Evolutionary conservation across 2,888 invertebrate species (phyloP), one percentile per base, ranked within the genome.

Genomic region (Drosophila suboccidentalis): DNA sequence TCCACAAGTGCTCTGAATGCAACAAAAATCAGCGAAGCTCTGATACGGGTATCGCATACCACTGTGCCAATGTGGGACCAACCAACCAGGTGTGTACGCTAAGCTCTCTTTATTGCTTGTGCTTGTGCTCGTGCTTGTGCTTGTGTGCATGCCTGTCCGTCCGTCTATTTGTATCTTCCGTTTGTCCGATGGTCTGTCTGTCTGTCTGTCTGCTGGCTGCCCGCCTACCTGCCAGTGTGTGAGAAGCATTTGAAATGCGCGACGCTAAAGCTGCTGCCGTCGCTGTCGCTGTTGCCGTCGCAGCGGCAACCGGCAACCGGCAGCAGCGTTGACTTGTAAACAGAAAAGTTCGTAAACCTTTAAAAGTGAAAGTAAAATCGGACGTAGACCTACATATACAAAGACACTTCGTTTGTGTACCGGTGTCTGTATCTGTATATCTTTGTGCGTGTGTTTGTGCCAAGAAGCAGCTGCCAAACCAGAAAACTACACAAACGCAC

Each of bases 331-430:
- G 79, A 87, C 81, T 89, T 91, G 90, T 91, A 90, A 90, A 91
- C 91, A 91, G 84, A 89, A 92, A 90, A 92, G 92, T 92, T 92
- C 92, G 91, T 92, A 91, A 88, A 92, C 92, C 92, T 92, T 92
- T 90, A 92, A 92, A 92, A 92, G 92, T 92, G 92, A 92, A 92
- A 92, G 92, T 92, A 91, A 90, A 87, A 90, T 92, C 92, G 92
- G 92, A 91, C 92, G 91, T 91, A 92, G 92, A 92, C 92, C 92
- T 92, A 92, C 92, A 92, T 92, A 92, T 91, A 92, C 92, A 90
- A 53, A 71, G 62, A 49, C 64, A 59, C 47, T 32, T 58, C 43
- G 72, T 49, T 46, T 55, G 53, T 49, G 49, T 57, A 41, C 43
- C 43, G 29, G 10, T 57, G 57, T 34, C 43, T 64, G 51, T 50